phyloP scores from a whole-genome alignment of 2,113 vertebrate species.

The Eidolon helvum region DNA sequence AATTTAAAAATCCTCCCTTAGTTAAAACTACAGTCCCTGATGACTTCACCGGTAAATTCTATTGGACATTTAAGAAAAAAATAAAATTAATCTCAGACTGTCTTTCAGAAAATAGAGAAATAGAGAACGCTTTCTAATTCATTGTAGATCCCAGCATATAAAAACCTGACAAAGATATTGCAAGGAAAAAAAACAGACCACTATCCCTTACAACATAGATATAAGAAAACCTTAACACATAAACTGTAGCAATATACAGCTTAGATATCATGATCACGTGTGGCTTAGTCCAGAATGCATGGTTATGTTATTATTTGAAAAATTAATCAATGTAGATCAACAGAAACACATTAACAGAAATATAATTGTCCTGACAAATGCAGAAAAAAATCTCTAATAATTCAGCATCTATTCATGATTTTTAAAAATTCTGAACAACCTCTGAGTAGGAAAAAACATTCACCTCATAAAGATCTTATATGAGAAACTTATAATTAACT shows the following conservation, averaged over 20 bases:
- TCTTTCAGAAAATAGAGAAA: conserved; percentile 3
- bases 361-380: background rate
- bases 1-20: background rate
- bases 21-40: background rate
- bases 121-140: background rate
- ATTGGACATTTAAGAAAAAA: background rate
- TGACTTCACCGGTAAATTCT: background rate
- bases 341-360: background rate
- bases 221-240: background rate
- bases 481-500: background rate
- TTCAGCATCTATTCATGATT: background rate
- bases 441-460: background rate
- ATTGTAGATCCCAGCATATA: background rate
- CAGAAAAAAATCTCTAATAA: background rate
- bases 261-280: background rate
- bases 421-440: background rate
- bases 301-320: background rate
- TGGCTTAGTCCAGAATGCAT: background rate
- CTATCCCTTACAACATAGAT: background rate
- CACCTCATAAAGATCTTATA: background rate
- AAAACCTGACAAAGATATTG: background rate
- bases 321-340: background rate
- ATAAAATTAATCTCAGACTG: background rate
- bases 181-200: background rate
- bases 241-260: background rate